These are phyloP conservation scores for Mesorhabditis spiculigera DNA, from an alignment of 2,888 invertebrate species.

Conservation along the genomic window DNA sequence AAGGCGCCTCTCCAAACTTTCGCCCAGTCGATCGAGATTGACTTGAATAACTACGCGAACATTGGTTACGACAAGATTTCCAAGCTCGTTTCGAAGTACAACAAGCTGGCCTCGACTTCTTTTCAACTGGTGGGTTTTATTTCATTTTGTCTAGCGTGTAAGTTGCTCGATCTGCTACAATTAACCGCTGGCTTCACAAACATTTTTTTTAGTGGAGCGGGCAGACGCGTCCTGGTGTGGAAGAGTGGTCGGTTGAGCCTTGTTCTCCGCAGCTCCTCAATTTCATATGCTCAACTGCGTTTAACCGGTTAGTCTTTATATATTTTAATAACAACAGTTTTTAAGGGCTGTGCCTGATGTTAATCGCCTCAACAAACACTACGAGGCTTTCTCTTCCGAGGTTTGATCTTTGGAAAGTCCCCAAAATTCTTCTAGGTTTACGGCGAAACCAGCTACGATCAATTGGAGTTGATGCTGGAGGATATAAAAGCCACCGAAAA, in stretches of 20 bases:
- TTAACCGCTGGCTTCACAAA: too few species aligned
- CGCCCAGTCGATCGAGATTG: background rate
- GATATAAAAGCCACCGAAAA: conserved; percentile 84
- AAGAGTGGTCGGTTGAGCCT: conserved; percentile 19
- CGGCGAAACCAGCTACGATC: conserved; percentile 96
- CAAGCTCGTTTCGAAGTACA: conserved; percentile 85
- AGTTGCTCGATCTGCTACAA: too few species aligned
- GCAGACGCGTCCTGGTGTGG: conserved; percentile 10
- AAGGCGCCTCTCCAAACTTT: background rate
- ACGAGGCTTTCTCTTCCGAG: conserved; percentile 87
- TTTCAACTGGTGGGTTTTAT: conserved; percentile 76
- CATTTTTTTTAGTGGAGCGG: conserved; percentile 8
- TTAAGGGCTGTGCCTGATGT: conserved; percentile 86
- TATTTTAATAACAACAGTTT: background rate
- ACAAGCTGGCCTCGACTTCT: conserved; percentile 86
- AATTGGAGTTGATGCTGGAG: conserved; percentile 96
- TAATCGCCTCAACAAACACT: conserved; percentile 94
- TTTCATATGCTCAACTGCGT: conserved; percentile 1
- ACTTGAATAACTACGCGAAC: conserved; percentile 10
- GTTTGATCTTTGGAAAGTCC: conserved; percentile 8
- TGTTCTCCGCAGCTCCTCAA: background rate
- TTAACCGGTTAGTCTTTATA: background rate
- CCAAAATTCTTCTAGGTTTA: conserved; percentile 70
- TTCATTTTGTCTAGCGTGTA: conserved; percentile 5
- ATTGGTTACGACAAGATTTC: conserved; percentile 85